These are phyloP conservation scores for Philotrypesis tridentata DNA, from an alignment of 1,140 invertebrate species.

Conservation along the genomic window DNA sequence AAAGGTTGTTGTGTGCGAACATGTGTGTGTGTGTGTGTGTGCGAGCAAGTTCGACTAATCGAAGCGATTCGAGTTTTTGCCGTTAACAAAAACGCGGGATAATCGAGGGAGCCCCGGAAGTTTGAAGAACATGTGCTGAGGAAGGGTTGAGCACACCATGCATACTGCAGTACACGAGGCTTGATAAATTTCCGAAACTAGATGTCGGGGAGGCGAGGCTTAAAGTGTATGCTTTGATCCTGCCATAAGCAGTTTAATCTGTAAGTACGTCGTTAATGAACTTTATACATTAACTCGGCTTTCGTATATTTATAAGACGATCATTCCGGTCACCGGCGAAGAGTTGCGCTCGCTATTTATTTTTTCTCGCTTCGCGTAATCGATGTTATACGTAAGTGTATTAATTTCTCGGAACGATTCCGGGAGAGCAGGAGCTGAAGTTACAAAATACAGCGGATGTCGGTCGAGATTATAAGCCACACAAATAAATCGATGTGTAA, in stretches of 20 bases:
- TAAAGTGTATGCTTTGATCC: neutral
- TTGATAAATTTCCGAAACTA: constrained; percentile 17
- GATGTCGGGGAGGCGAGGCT: neutral
- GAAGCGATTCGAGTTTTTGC: constrained; percentile 3
- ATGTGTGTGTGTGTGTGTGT: no score
- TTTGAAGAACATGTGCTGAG: neutral
- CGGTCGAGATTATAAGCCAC: neutral
- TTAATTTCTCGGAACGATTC: neutral
- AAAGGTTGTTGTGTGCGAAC: no score
- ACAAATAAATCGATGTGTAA: neutral
- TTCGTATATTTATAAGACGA: neutral
- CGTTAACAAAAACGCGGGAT: neutral
- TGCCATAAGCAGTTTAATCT: neutral
- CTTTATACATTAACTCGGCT: neutral
- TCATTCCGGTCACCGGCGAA: no score
- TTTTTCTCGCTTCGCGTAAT: neutral
- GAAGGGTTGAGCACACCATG: neutral
- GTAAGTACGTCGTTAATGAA: neutral
- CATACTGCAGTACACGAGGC: neutral
- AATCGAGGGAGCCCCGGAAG: neutral
- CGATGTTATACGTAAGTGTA: no score
- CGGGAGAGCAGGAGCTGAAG: neutral
- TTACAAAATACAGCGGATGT: neutral
- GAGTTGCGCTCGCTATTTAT: no score
- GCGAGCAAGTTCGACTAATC: neutral